Evolutionary conservation across 2,888 invertebrate species (phyloP), one percentile per base, ranked within the genome.

Genomic region (Trilocha varians): DNA sequence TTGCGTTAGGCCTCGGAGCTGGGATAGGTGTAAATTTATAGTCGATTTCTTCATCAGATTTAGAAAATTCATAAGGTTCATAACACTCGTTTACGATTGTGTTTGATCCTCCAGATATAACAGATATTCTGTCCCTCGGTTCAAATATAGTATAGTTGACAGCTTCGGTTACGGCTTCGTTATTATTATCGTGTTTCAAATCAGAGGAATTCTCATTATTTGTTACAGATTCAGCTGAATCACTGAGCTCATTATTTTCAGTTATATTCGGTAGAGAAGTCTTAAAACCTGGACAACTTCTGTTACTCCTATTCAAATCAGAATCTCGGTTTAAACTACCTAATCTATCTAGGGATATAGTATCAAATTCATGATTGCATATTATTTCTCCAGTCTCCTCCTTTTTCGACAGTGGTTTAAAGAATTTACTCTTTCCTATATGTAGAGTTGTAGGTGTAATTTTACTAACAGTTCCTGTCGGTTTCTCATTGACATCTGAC

Each of bases 371-470:
- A 50, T 84, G 78, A 48, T 72, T 84, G 56, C 84, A 84, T 40
- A 70, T 62, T 35, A 83, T 70, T 64, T 83, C 83, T 47, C 83
- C 83, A 13, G 80, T 71, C 56, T 83, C 83, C 52, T 82, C 82
- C 58, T 78, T 83, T 57, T 84, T 84, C 48, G 80, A 76, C 55
- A 82, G 57, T 55, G 70, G 76, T 65, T 84, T 82, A 45, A 84
- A 84, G 60, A 85, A 84, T 61, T 78, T 84, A 59, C 84, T 85
- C 54, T 85, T 84, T n/a, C 84, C 83, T 60, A 80, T 84, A 15
- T 66, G 67, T 45, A 80, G 59, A 14, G 79, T 78, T 45, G 73
- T 80, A 43, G 72, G 64, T 53, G 55, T 72, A 49, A 53, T 68
- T 57, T 76, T 78, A 34, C 64, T 55, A 32, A 78, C 74, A 5